These are phyloP conservation scores for Eugnorisma glareosa DNA, from an alignment of 2,888 invertebrate species.

Conservation along the genomic window DNA sequence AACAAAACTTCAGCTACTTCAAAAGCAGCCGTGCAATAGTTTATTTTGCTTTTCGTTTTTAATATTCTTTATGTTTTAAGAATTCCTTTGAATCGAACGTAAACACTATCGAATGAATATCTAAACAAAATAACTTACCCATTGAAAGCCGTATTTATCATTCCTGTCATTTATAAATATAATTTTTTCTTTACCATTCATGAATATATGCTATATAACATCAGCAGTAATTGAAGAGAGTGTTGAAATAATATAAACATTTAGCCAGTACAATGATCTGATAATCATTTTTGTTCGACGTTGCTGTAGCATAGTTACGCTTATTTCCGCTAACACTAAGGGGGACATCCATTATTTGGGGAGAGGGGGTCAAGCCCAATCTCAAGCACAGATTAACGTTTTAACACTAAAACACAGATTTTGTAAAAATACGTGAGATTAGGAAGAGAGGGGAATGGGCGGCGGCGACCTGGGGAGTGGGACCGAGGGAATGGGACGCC, in stretches of 20 bases:
- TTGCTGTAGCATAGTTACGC: conserved; percentile 5
- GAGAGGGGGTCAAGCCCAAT: neutral
- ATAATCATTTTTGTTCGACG: neutral
- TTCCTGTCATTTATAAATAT: conserved; percentile 20
- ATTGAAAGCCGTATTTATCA: conserved; percentile 33
- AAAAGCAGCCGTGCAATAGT: conserved; percentile 16
- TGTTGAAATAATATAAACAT: conserved; percentile 30
- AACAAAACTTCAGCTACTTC: conserved; percentile 13
- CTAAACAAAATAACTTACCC: conserved; percentile 40
- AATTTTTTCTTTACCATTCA: neutral
- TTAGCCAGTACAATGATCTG: conserved; percentile 11
- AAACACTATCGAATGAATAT: conserved; percentile 40
- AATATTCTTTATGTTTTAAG: conserved; percentile 2
- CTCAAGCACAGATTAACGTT: too few species aligned
- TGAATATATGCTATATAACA: neutral
- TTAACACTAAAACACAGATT: too few species aligned
- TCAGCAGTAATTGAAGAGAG: neutral
- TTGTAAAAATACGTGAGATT: too few species aligned
- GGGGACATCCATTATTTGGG: neutral
- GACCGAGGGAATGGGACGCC: too few species aligned
- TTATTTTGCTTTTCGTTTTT: conserved; percentile 19
- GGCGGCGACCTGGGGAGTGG: too few species aligned
- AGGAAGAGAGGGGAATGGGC: too few species aligned
- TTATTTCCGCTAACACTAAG: neutral
- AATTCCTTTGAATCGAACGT: conserved; percentile 39